Percentiles rank a stretch among this genome's conserved stretches.
These are phyloP conservation scores for Lutjanus campechanus DNA, from an alignment of 2,797 vertebrate species.

Conservation along the genomic window DNA sequence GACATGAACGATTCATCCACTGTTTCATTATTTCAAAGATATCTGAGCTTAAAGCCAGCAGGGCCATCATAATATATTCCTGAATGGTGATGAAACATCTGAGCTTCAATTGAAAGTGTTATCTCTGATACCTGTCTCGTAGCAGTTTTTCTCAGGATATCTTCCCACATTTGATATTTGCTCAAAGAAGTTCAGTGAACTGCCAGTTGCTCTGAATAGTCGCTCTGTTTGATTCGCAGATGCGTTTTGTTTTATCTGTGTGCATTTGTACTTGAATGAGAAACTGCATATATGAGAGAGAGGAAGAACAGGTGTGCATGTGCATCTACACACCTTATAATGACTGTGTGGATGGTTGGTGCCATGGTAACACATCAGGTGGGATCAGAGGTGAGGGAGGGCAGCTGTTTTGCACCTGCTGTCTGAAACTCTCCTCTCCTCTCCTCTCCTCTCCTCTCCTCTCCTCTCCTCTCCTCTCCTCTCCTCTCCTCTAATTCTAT, in stretches of 20 bases:
- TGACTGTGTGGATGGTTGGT: slow-evolving; percentile 41
- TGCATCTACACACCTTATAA: slow-evolving; percentile 21
- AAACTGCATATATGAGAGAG: neutral
- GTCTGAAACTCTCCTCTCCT: slow-evolving; percentile 20
- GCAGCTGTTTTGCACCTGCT: slow-evolving; percentile 75
- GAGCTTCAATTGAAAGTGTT: slow-evolving; percentile 1
- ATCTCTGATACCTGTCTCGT: slow-evolving; percentile 17
- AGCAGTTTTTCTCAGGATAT: slow-evolving; percentile 11
- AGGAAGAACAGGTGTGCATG: slow-evolving; percentile 3
- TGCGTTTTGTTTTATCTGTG: neutral
- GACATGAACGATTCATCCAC: neutral
- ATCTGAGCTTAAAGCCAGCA: neutral
- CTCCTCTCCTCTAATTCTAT: no score
- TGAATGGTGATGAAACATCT: slow-evolving; percentile 20
- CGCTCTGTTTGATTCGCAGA: slow-evolving; percentile 1
- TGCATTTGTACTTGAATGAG: slow-evolving; percentile 5
- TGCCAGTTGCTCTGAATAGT: neutral
- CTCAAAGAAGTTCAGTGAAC: neutral
- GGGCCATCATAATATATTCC: neutral
- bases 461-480: neutral
- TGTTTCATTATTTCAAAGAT: slow-evolving; percentile 14
- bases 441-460: neutral
- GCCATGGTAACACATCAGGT: slow-evolving; percentile 76
- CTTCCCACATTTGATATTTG: neutral
- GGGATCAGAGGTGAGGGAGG: slow-evolving; percentile 51